Percentiles rank a stretch among this genome's conserved stretches.
These are phyloP conservation scores for Ormyrus labotus DNA, from an alignment of 2,888 invertebrate species.

Conservation along the genomic window DNA sequence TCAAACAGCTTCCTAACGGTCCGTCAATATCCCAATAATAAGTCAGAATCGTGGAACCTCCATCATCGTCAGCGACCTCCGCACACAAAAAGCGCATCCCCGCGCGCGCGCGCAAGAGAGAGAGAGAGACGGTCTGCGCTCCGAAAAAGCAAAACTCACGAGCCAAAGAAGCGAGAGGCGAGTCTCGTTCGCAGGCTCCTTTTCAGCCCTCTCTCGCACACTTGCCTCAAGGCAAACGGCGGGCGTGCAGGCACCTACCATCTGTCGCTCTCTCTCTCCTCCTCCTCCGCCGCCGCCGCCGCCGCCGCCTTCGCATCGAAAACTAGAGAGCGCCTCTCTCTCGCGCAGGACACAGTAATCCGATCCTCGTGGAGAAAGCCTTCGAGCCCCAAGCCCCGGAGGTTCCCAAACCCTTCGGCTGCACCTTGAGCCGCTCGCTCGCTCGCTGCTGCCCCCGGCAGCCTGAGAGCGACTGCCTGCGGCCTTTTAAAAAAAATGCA, in stretches of 20 bases:
- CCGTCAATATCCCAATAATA: no score
- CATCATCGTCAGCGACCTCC: no score
- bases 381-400: slow-evolving; percentile 31
- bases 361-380: slow-evolving; percentile 67
- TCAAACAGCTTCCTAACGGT: no score
- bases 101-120: neutral
- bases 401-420: slow-evolving; percentile 64
- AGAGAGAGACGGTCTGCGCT: neutral
- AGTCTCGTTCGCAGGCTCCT: slow-evolving; percentile 18
- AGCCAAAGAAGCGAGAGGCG: no score
- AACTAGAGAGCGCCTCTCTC: slow-evolving; percentile 14
- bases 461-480: slow-evolving; percentile 48
- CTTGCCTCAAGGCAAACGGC: slow-evolving; percentile 28
- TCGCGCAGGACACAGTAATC: slow-evolving; percentile 63
- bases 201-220: slow-evolving; percentile 13
- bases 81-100: no score
- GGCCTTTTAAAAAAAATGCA: slow-evolving; percentile 58
- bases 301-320: neutral
- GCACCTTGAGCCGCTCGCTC: slow-evolving; percentile 23
- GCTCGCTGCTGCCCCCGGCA: slow-evolving; percentile 16
- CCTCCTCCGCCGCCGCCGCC: slow-evolving; percentile 23
- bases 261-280: slow-evolving; percentile 66
- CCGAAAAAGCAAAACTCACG: neutral
- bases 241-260: slow-evolving; percentile 67
- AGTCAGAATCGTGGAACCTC: no score